phyloP scores from a whole-genome alignment of 1,140 invertebrate genomes.

The Drosophila orosa region DNA sequence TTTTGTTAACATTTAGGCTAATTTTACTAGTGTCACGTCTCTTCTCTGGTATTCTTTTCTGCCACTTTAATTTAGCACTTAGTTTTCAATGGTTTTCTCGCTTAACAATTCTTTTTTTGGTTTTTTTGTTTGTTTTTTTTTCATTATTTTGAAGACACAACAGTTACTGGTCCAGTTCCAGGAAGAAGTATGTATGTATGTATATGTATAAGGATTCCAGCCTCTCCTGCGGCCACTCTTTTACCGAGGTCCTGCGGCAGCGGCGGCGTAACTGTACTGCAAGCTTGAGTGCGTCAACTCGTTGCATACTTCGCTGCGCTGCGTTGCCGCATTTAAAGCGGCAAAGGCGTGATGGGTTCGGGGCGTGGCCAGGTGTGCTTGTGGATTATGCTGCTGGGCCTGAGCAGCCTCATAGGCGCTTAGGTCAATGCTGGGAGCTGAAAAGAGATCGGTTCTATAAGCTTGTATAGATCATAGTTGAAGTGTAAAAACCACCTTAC shows the following conservation, averaged over 20 bases:
- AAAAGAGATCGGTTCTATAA: background rate
- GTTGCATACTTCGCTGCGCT: slow-evolving; percentile 60
- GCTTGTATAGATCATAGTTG: slow-evolving; percentile 61
- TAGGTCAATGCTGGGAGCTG: slow-evolving; percentile 64
- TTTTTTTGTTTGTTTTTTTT: no score
- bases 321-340: slow-evolving; percentile 53
- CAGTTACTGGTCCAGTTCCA: slow-evolving; percentile 84
- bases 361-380: slow-evolving; percentile 38
- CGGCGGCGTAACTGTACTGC: slow-evolving; percentile 63
- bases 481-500: no score
- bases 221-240: slow-evolving; percentile 24
- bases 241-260: slow-evolving; percentile 55
- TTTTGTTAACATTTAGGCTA: slow-evolving; percentile 60
- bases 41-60: slow-evolving; percentile 39
- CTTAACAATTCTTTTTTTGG: slow-evolving; percentile 43
- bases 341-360: slow-evolving; percentile 70
- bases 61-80: slow-evolving; percentile 74
- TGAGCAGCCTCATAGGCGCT: slow-evolving; percentile 49
- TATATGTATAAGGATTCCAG: slow-evolving; percentile 42
- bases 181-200: slow-evolving; percentile 74
- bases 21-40: slow-evolving; percentile 74
- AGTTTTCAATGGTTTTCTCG: slow-evolving; percentile 72
- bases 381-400: slow-evolving; percentile 45
- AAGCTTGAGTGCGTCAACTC: slow-evolving; percentile 49
- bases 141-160: slow-evolving; percentile 81